Evolutionary conservation across 2,888 invertebrate genomes (phyloP), one percentile per base, ranked within the genome.

Genomic region (Chrysomela aeneicollis): DNA sequence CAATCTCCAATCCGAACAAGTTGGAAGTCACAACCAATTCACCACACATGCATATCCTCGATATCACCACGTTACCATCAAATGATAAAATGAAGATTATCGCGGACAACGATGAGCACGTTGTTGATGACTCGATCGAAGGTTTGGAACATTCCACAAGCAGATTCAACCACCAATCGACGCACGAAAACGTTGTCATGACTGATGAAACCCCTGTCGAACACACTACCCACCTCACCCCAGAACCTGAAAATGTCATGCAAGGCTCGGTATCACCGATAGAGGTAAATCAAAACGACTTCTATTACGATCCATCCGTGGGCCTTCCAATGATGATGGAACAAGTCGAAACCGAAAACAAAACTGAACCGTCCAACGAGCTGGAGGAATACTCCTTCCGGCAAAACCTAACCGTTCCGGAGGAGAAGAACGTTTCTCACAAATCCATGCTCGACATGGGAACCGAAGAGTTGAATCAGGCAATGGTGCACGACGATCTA

Each of bases 201-300:
- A 15, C 42, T 42, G 35, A 2, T 42, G 35, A 6, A 6, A 35
- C 35, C 35, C 6, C 35, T n/a, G n/a, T n/a, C 35, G 35, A 35
- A 10, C 35, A 35, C 12, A 35, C 35, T 10, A 26, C 26, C 6
- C 4, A 26, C 3, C 6, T 26, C 26, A 26, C 26, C 1, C 12
- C 54, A 18, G 54, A 54, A 19, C 19, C 21, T 5, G 18, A 54
- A 10, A 18, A 37, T 1, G 32, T 9, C 19, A 35, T 42, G 32
- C 17, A 53, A 19, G 12, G 19, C 9, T n/a, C 17, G 15, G 35
- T 35, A 6, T 19, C 10, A 26, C 35, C 53, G 32, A 15, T 51
- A 21, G 30, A 52, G 26, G 26, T 63, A 18, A 9, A 35, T 1
- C 51, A 52, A 21, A 46, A 63, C 9, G 63, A 63, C 30, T 63